Conservation (phyloP, 2,113 vertebrate species). For the Myrmecophaga tridactyla region DNA sequence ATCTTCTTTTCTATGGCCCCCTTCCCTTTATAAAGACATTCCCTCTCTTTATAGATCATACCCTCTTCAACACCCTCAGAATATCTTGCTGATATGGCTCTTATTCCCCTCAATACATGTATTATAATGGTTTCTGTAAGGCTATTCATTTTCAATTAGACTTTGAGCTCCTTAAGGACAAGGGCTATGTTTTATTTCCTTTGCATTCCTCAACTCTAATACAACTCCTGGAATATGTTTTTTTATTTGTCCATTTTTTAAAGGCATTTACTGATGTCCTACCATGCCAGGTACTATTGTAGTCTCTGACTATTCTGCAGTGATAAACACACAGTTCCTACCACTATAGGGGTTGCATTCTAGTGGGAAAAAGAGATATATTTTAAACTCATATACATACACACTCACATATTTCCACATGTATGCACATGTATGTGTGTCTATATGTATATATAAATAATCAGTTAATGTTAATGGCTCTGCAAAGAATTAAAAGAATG, state of each 20-base stretch:
- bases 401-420: no score
- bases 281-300: background rate
- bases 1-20: no score
- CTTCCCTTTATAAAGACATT: no score
- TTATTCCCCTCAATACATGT: background rate
- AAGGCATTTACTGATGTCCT: background rate
- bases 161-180: background rate
- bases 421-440: no score
- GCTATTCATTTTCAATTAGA: background rate
- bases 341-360: background rate
- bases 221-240: background rate
- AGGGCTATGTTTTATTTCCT: background rate
- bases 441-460: background rate
- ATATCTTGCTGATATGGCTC: background rate
- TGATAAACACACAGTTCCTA: background rate
- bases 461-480: background rate
- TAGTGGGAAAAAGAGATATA: background rate
- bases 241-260: no score
- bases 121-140: background rate
- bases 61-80: no score
- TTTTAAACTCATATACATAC: background rate
- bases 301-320: background rate
- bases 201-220: background rate
- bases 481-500: background rate
- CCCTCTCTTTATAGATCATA: background rate